A percentile compares a stretch with the other conserved stretches of the same genome.
These are phyloP conservation scores for Aricia artaxerxes DNA, from an alignment of 2,888 invertebrate species.

Conservation along the genomic window DNA sequence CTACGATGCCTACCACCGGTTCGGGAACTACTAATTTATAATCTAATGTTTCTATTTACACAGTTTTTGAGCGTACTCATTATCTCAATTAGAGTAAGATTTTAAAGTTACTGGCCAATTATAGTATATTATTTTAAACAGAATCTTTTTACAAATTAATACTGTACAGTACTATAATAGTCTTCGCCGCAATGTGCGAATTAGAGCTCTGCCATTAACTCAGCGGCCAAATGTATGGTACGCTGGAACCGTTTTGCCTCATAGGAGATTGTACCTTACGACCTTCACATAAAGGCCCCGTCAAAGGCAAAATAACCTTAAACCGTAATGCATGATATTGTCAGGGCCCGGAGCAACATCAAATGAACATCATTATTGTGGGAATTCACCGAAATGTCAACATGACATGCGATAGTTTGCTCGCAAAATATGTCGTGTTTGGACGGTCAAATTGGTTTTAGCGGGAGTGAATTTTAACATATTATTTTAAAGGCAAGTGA, in stretches of 20 bases:
- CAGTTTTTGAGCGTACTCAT: too few relatives aligned
- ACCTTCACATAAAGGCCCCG: too few relatives aligned
- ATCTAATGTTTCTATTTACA: too few relatives aligned
- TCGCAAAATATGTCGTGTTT: neutral
- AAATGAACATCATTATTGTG: slow-evolving; percentile 9
- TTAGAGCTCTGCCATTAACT: neutral
- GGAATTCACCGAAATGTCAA: slow-evolving; percentile 10
- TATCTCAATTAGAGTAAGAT: too few relatives aligned
- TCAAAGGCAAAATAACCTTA: neutral
- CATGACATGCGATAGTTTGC: slow-evolving; percentile 16
- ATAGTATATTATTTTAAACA: too few relatives aligned
- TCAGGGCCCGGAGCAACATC: neutral
- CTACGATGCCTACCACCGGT: too few relatives aligned
- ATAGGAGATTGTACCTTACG: neutral
- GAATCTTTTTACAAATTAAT: neutral
- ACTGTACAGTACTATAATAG: neutral
- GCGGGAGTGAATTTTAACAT: neutral
- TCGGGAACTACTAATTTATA: too few relatives aligned
- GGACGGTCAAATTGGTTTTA: neutral
- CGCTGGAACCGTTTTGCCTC: neutral
- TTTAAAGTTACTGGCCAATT: too few relatives aligned
- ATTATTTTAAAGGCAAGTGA: neutral
- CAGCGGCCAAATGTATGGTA: neutral
- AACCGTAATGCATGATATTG: neutral
- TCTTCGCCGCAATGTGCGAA: neutral